Conservation (phyloP, 1,140 invertebrate species). For the Stenopsyche tienmushanensis region DNA sequence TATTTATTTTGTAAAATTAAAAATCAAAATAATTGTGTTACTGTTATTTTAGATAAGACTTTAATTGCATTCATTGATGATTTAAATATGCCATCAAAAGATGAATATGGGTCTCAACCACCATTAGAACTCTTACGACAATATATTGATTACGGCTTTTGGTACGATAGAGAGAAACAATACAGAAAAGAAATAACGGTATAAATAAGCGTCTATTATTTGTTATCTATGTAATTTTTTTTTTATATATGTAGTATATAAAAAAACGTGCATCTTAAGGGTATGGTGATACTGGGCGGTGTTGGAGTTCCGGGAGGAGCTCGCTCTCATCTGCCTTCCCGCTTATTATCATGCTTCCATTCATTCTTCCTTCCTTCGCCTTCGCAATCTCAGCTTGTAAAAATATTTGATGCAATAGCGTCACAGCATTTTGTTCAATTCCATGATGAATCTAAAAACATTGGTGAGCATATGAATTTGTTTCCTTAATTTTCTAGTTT, state of each 20-base stretch:
- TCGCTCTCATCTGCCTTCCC: slow-evolving; percentile 81
- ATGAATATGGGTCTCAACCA: slow-evolving; percentile 86
- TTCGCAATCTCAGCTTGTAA: too few species aligned
- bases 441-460: too few species aligned
- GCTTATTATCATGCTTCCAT: slow-evolving; percentile 61
- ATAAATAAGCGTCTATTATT: slow-evolving; percentile 76
- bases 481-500: too few species aligned
- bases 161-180: slow-evolving; percentile 83
- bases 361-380: too few species aligned
- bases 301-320: slow-evolving; percentile 71
- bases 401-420: too few species aligned
- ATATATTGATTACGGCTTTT: slow-evolving; percentile 83
- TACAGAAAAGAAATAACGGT: slow-evolving; percentile 72
- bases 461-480: too few species aligned
- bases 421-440: too few species aligned
- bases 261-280: slow-evolving; percentile 81
- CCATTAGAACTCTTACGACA: slow-evolving; percentile 87
- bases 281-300: slow-evolving; percentile 75
- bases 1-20: too few species aligned
- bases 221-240: slow-evolving; percentile 83
- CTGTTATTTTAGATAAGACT: slow-evolving; percentile 60
- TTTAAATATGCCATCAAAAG: slow-evolving; percentile 87
- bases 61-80: slow-evolving; percentile 92
- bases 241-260: slow-evolving; percentile 83
- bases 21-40: too few species aligned